Evolutionary conservation across 2,888 invertebrate genomes (phyloP), one percentile per base, ranked within the genome.

Genomic region (Habrosyne pyritoides): DNA sequence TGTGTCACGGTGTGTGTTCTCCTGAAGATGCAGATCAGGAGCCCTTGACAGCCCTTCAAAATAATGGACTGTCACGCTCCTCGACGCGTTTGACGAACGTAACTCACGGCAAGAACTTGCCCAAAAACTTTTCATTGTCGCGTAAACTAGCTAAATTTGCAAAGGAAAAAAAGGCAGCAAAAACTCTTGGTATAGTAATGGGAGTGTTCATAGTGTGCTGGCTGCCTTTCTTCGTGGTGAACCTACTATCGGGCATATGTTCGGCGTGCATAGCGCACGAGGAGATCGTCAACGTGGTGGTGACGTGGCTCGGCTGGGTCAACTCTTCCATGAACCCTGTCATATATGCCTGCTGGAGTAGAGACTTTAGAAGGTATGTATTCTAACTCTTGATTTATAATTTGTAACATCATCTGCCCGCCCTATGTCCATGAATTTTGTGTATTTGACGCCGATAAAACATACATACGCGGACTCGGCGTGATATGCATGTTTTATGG

Each of bases 261-360:
- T 94, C 95, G 61, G 94, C 95, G 75, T 98, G 98, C 87, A 97
- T 98, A 70, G 95, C 96, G 87, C 96, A 97, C 79, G 97, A 97
- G 81, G 97, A 98, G 86, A 95, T 97, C 57, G 96, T 98, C 26
- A 96, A 96, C 64, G 96, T 97, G 47, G 95, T 98, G 58, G 98
- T 98, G 59, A 98, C 98, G 67, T 98, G 98, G 98, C 94, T 98
- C 47, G 98, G 98, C 53, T 98, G 98, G 98, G 97, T 98, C 85
- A 98, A 98, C 89, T 98, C 98, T 50, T 97, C 97, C 61, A 98
- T 98, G 98, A 98, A 98, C 93, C 99, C 99, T 0, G 97, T 99
- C 67, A 99, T 99, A 81, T 99, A 99, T 87, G 99, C 99, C n/a
- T 98, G 98, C 83, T 99, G 99, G 96, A 98, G 98, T 93, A 94